Conservation (phyloP, 2,797 vertebrate genomes). For the Apogon talboti region DNA sequence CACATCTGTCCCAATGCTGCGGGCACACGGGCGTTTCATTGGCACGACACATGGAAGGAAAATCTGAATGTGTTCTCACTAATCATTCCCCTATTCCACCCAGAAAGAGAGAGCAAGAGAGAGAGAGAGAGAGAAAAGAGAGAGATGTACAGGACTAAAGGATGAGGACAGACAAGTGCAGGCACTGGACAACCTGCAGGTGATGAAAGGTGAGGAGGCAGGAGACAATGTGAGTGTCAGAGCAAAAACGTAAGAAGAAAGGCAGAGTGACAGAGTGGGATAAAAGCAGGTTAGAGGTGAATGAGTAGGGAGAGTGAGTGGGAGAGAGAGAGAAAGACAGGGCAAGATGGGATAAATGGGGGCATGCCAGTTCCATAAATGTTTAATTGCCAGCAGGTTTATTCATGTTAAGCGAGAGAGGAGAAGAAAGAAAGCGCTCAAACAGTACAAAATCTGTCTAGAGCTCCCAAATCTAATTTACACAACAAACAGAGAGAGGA, state of each 20-base stretch:
- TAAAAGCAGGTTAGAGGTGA: constrained; percentile 75
- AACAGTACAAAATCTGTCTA: constrained; percentile 81
- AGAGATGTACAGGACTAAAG: constrained; percentile 33
- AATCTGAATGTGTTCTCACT: constrained; percentile 87
- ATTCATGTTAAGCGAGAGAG: constrained; percentile 74
- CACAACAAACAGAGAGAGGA: constrained; percentile 82
- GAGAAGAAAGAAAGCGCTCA: constrained; percentile 69
- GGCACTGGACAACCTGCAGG: constrained; percentile 67
- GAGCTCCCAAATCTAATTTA: constrained; percentile 84
- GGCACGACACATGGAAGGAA: constrained; percentile 87
- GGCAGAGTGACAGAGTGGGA: constrained; percentile 58
- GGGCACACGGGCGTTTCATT: constrained; percentile 84
- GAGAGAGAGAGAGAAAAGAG: constrained; percentile 19
- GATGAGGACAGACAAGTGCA: constrained; percentile 45
- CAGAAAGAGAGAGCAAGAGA: constrained; percentile 57
- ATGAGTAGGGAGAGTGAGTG: constrained; percentile 48
- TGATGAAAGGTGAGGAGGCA: constrained; percentile 70
- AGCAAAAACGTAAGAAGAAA: constrained; percentile 54
- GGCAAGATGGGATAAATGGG: constrained; percentile 75
- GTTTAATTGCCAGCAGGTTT: constrained; percentile 84
- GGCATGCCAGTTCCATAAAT: constrained; percentile 77
- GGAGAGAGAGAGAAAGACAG: constrained; percentile 39
- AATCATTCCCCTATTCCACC: constrained; percentile 85
- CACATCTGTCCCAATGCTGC: constrained; percentile 81
- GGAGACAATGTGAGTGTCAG: constrained; percentile 62